Evolutionary conservation across 2,888 invertebrate species (phyloP), one percentile per base, ranked within the genome.

Genomic region (Pollenia griseotomentosa): DNA sequence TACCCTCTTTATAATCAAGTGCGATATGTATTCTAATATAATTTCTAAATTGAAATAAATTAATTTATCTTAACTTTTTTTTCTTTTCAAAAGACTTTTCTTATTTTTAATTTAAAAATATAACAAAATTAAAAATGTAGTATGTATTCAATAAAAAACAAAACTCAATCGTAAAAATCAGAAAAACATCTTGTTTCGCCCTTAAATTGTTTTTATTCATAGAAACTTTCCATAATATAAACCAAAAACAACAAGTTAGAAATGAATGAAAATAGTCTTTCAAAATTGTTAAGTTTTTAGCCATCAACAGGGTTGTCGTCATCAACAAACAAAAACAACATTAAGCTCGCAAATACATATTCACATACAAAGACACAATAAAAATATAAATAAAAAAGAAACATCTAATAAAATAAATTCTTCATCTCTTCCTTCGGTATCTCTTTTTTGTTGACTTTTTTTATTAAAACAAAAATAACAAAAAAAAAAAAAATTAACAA

Each of bases 261-360:
- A 73, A 44, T 42, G 57, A 11, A 59, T 48, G n/a, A 73, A 46
- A 53, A 66, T 23, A 53, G 73, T 73, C 46, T 73, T 61, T 78
- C 12, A 44, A 66, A 12, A 63, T 53, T 59, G 66, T 70, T 63
- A 40, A 63, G 51, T 8, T 70, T 75, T 77, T 70, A 75, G 83
- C 61, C 71, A 71, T 63, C 70, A 70, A 53, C 63, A 51, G 48
- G 44, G 55, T 78, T 71, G 63, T 78, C 70, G 65, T 57, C 55
- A 46, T 70, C 68, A 61, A 23, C 8, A 48, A 48, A 46, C 12
- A 68, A n/a, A 48, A 63, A 16, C 73, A 81, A 73, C 19, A 74
- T 12, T 19, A 55, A 61, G 71, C n/a, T 79, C 19, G 19, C 42
- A 44, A 19, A 51, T 11, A 51, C 55, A 48, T 7, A 23, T 23